These are phyloP conservation scores for Drosophila neocordata DNA, from an alignment of 1,140 invertebrate species.

Conservation along the genomic window DNA sequence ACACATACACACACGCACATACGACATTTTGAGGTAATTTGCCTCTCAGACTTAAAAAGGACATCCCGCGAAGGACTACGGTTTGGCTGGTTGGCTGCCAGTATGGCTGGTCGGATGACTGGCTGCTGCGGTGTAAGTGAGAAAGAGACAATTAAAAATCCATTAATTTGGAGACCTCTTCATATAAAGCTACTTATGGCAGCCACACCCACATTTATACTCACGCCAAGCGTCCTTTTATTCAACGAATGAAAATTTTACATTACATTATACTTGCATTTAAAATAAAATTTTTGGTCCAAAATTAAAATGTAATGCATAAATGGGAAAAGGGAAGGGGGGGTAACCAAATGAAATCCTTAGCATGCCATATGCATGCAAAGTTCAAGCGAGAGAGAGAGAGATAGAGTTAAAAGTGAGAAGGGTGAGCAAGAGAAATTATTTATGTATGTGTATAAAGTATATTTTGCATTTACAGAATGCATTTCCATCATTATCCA, in stretches of 20 bases:
- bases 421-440: constrained; percentile 54
- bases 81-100: background rate
- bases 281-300: constrained; percentile 72
- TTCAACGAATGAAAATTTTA: constrained; percentile 71
- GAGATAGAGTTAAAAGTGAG: background rate
- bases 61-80: constrained; percentile 17
- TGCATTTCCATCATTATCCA: constrained; percentile 79
- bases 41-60: constrained; percentile 35
- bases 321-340: constrained; percentile 24
- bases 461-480: constrained; percentile 79
- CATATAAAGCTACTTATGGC: constrained; percentile 75
- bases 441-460: constrained; percentile 79
- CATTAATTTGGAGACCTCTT: constrained; percentile 79
- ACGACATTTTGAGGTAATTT: constrained; percentile 36
- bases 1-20: background rate
- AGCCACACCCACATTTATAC: constrained; percentile 24
- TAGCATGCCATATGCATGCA: background rate
- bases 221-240: background rate
- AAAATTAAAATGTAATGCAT: constrained; percentile 78
- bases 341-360: constrained; percentile 19
- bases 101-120: constrained; percentile 2
- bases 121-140: constrained; percentile 63
- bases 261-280: constrained; percentile 79
- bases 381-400: background rate
- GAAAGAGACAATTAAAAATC: constrained; percentile 81